Evolutionary conservation across 2,797 vertebrate species (phyloP).

Genomic region (Neomorphus geoffroyi): DNA sequence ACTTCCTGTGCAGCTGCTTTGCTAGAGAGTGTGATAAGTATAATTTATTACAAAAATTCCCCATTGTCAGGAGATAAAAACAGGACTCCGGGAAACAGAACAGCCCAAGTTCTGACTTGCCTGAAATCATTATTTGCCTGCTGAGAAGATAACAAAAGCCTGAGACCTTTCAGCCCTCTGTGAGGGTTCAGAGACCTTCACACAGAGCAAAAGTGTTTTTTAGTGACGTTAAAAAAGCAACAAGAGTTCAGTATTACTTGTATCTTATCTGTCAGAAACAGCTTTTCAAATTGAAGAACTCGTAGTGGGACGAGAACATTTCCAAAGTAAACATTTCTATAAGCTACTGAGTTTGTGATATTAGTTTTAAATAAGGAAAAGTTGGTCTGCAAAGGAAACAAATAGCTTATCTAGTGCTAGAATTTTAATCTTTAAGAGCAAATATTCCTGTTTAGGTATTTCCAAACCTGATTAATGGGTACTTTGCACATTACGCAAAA

Average conservation of each 20-base stretch:
- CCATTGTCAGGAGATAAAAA: neutral
- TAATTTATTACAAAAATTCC: neutral
- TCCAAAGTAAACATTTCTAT: constrained; percentile 13
- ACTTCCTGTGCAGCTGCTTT: neutral
- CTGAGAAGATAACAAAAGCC: neutral
- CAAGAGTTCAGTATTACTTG: neutral
- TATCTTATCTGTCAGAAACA: constrained; percentile 13
- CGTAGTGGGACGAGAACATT: neutral
- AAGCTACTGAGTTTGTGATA: neutral
- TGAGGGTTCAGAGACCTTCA: neutral
- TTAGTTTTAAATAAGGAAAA: neutral
- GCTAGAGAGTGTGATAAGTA: neutral
- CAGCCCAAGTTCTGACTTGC: neutral
- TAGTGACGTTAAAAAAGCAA: neutral
- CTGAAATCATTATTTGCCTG: neutral
- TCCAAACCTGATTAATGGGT: neutral
- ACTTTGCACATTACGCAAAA: neutral
- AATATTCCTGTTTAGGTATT: neutral
- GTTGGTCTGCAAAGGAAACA: neutral
- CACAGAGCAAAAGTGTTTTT: neutral
- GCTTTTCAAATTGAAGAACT: neutral
- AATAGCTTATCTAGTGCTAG: neutral
- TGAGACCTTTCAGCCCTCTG: neutral
- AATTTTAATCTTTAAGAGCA: neutral
- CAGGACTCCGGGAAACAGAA: neutral